These are phyloP conservation scores for Paralvinella palmiformis DNA, from an alignment of 1,140 invertebrate species.

Conservation along the genomic window DNA sequence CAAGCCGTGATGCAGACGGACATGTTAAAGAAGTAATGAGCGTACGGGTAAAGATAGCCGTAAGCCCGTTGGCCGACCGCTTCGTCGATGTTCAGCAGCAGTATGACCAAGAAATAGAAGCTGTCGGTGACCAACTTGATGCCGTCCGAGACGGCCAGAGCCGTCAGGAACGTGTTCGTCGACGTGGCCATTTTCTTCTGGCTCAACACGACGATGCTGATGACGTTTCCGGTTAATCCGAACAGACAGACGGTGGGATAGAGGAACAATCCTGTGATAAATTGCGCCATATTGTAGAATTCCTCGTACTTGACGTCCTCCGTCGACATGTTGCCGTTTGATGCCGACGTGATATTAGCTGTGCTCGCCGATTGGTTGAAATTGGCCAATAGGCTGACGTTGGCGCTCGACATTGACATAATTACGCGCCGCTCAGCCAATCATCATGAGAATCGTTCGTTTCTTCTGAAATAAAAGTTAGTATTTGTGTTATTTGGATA, in stretches of 20 bases:
- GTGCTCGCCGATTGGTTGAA: too few relatives aligned
- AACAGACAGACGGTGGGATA: slow-evolving; percentile 65
- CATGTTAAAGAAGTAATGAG: slow-evolving; percentile 43
- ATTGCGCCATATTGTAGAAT: slow-evolving; percentile 18
- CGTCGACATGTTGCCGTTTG: too few relatives aligned
- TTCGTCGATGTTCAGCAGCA: slow-evolving; percentile 41
- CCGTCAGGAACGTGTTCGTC: slow-evolving; percentile 68
- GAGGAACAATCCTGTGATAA: slow-evolving; percentile 52
- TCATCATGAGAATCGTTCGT: too few relatives aligned
- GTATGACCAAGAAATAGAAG: slow-evolving; percentile 60
- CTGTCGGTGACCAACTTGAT: slow-evolving; percentile 66
- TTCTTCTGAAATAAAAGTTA: too few relatives aligned
- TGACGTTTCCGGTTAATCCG: slow-evolving; percentile 65
- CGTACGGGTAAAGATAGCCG: slow-evolving; percentile 41
- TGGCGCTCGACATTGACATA: too few relatives aligned
- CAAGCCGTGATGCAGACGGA: slow-evolving; percentile 64
- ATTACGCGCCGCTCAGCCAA: too few relatives aligned
- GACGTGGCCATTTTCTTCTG: slow-evolving; percentile 65
- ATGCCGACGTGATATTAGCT: too few relatives aligned
- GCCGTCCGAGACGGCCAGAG: slow-evolving; percentile 67
- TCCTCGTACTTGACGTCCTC: not conserved
- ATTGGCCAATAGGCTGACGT: too few relatives aligned
- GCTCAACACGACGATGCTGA: slow-evolving; percentile 68
- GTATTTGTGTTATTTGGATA: too few relatives aligned
- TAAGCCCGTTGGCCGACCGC: slow-evolving; percentile 28